Evolutionary conservation across 1,140 invertebrate genomes (phyloP), one percentile per base, ranked within the genome.

Genomic region (Leptinotarsa lineolata): DNA sequence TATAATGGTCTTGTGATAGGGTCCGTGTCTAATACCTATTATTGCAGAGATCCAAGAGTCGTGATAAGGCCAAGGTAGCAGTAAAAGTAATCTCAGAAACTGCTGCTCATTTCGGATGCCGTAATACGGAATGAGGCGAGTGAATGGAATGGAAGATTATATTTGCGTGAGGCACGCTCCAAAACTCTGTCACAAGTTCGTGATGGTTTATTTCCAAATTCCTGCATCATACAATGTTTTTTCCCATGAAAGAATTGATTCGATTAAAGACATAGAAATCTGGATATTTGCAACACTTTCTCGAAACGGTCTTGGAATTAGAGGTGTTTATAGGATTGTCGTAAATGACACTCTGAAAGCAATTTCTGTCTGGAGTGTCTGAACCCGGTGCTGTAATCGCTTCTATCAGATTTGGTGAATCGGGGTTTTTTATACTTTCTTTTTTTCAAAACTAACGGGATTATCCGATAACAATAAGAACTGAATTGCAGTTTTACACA

Each of bases 41-140:
- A 65, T 39, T 24, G 63, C 24, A 65, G 22, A 22, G 24, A 22
- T n/a, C 39, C 24, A 65, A 65, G 63, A 24, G 70, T 63, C 30
- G 58, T 22, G 48, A 21, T 65, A 39, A 54, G 68, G 60, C 67
- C 46, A 20, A n/a, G 15, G 16, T 21, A 46, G 69, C 70, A 68
- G 67, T 48, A 74, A 76, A 77, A 74, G 64, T 72, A 74, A 77
- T 77, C 75, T 72, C 70, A 68, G 48, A 72, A 72, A 68, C 69
- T 54, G 71, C 59, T 77, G 76, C 67, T 77, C 73, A 77, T 77
- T 77, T 74, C 68, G 70, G 76, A 65, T 77, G 76, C 70, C 70
- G 76, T 72, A 72, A 75, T 68, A 72, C 73, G 73, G 48, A 77
- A 74, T 72, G 70, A 74, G 60, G 72, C 65, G 73, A 77, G 70